phyloP scores from a whole-genome alignment of 1,140 invertebrate genomes.

The Atta cephalotes region DNA sequence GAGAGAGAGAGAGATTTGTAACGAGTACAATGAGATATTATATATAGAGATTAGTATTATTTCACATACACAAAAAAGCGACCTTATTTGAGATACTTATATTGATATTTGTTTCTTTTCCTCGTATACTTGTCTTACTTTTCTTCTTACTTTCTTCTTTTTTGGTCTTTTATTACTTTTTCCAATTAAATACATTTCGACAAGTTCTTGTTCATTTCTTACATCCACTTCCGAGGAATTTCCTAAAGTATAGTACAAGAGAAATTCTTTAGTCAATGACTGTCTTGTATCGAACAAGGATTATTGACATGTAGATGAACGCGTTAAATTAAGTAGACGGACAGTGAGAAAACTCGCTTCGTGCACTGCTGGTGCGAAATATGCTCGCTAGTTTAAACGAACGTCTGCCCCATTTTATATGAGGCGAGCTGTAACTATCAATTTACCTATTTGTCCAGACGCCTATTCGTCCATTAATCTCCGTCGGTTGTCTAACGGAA shows the following conservation, averaged over 20 bases:
- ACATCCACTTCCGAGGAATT: background rate
- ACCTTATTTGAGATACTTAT: background rate
- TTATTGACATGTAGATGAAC: background rate
- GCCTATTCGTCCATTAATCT: slow-evolving; percentile 56
- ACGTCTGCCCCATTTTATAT: slow-evolving; percentile 28
- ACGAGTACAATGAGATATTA: background rate
- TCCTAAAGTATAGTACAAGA: background rate
- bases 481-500: slow-evolving; percentile 36
- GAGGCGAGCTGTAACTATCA: slow-evolving; percentile 48
- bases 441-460: slow-evolving; percentile 49
- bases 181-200: background rate
- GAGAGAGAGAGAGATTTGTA: background rate
- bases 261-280: background rate
- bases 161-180: background rate
- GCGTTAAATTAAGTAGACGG: slow-evolving; percentile 25
- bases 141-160: no score
- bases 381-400: slow-evolving; percentile 10
- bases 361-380: background rate
- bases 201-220: background rate
- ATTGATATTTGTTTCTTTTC: background rate
- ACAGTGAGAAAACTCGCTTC: background rate
- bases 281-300: background rate
- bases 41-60: background rate
- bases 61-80: background rate
- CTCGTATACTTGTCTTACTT: background rate